Percentiles rank a stretch among this genome's conserved stretches.
These are phyloP conservation scores for Platysteira castanea DNA, from an alignment of 2,113 vertebrate genomes.

Conservation along the genomic window DNA sequence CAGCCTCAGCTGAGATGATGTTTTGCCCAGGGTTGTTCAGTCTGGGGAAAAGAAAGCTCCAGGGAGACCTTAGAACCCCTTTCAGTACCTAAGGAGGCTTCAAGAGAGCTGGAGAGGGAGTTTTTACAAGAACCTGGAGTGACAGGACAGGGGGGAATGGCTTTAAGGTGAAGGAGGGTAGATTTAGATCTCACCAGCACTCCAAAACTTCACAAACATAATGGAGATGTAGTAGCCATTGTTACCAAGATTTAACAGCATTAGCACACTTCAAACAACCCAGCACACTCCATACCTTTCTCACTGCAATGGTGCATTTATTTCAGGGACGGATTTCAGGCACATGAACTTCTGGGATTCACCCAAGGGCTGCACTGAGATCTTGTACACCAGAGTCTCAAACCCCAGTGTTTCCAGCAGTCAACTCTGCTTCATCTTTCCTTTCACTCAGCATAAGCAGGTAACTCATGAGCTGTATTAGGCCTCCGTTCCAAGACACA, in stretches of 20 bases:
- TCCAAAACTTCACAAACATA: background rate
- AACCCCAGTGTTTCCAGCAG: background rate
- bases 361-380: background rate
- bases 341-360: background rate
- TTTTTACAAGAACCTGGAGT: background rate
- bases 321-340: background rate
- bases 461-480: background rate
- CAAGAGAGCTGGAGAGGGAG: background rate
- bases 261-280: background rate
- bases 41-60: background rate
- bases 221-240: accelerated
- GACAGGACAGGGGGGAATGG: background rate
- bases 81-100: background rate
- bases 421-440: background rate
- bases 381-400: background rate
- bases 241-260: background rate
- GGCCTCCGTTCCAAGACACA: background rate
- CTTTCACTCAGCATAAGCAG: background rate
- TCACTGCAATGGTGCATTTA: background rate
- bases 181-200: background rate
- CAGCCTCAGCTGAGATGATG: background rate
- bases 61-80: background rate
- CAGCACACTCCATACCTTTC: background rate
- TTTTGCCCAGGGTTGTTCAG: background rate
- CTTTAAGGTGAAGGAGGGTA: background rate